phyloP scores from a whole-genome alignment of 2,113 vertebrate genomes.

The Argyrosomus japonicus region DNA sequence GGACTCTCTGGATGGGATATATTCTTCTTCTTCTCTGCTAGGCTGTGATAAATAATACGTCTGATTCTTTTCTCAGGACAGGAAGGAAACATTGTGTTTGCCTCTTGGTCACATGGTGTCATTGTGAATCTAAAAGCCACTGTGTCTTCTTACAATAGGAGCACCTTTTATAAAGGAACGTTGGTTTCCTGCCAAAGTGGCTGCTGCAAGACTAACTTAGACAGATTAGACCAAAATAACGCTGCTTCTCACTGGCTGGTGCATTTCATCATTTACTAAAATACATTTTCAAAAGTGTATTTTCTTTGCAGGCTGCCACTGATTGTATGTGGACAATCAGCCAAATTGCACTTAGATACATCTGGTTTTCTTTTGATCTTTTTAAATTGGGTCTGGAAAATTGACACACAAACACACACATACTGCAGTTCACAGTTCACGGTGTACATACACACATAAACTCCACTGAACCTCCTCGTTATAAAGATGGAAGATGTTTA shows the following conservation, averaged over 20 bases:
- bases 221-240: neutral
- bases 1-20: neutral
- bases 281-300: no score
- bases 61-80: neutral
- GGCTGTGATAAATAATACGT: neutral
- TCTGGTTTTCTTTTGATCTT: neutral
- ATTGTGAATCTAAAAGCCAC: neutral
- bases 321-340: neutral
- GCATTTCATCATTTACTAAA: neutral
- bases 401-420: neutral
- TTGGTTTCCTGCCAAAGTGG: neutral
- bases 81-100: neutral
- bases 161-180: neutral
- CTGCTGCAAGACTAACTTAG: neutral
- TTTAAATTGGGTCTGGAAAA: neutral
- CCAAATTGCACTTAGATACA: neutral
- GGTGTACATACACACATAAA: neutral
- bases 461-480: neutral
- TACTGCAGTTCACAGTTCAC: neutral
- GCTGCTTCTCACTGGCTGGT: neutral
- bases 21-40: neutral
- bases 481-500: neutral
- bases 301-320: neutral
- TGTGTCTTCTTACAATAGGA: neutral
- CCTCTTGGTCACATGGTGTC: slow-evolving; percentile 8